phyloP scores from a whole-genome alignment of 2,888 invertebrate species.

The Pammene aurita region DNA sequence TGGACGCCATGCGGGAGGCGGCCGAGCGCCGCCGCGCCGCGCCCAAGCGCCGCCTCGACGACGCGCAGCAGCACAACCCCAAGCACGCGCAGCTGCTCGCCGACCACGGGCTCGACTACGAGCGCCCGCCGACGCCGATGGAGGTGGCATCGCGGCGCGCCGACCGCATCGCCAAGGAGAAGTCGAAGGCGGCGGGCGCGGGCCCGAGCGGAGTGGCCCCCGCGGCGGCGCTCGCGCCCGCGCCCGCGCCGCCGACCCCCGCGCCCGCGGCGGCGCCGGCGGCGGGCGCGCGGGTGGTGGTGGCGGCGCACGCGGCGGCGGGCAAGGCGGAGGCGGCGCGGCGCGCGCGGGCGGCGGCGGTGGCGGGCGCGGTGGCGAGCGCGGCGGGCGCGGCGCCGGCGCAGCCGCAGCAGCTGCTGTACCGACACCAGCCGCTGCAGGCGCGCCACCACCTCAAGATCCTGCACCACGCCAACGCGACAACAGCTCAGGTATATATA shows the following conservation, averaged over 20 bases:
- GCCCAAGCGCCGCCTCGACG: conserved; percentile 89
- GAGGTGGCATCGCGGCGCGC: conserved; percentile 91
- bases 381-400: conserved; percentile 71
- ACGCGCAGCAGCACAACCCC: conserved; percentile 87
- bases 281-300: conserved; percentile 70
- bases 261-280: conserved; percentile 60
- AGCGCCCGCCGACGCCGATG: conserved; percentile 91
- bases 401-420: conserved; percentile 74
- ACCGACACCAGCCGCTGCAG: conserved; percentile 84
- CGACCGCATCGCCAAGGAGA: conserved; percentile 93
- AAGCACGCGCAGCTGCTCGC: conserved; percentile 92
- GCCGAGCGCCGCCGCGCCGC: conserved; percentile 89
- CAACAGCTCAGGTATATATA: conserved; percentile 57
- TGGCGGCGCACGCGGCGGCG: conserved; percentile 62
- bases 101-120: conserved; percentile 93
- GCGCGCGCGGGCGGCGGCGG: conserved; percentile 74
- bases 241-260: conserved; percentile 76
- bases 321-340: conserved; percentile 82
- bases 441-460: conserved; percentile 78
- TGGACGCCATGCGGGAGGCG: conserved; percentile 90
- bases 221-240: conserved; percentile 72
- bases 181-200: conserved; percentile 83
- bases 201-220: conserved; percentile 57
- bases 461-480: conserved; percentile 67
- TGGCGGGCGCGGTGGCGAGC: conserved; percentile 71